Evolutionary conservation across 2,797 vertebrate genomes (phyloP), one percentile per base, ranked within the genome.

Genomic region (Taeniopygia guttata): DNA sequence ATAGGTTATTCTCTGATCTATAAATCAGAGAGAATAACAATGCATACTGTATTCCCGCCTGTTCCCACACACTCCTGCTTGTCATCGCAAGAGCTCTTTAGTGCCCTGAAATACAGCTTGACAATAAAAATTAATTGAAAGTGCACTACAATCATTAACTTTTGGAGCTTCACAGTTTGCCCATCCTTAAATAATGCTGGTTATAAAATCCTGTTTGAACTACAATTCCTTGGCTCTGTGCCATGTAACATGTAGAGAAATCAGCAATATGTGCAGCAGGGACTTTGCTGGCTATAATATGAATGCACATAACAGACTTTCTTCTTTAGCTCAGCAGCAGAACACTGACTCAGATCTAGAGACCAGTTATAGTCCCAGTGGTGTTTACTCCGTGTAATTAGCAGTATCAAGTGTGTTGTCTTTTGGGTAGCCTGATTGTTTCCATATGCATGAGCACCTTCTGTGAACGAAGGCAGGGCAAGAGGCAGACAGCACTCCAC

Each of bases 401-500:
- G 88, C 84, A 92, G 78, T 80, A 96, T 89, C 94, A 74, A 84
- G 77, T 95, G 91, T 89, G 87, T 93, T 94, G 92, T 96, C 93
- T 96, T 96, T 95, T 90, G 95, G 94, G 95, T 93, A 96, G 87
- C 91, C 85, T 97, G 95, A 97, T 97, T 59, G 81, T 80, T 97
- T 96, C 96, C 97, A 98, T 95, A 96, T 96, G 95, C 91, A 96
- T n/a, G 8, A 96, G 77, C 90, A 96, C 84, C 91, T 97, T 84
- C 94, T 55, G 59, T 64, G 91, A 95, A 66, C 1, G 20, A 76
- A 84, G 76, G 51, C 79, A 23, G 55, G 76, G 87, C 54, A 64
- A 64, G 56, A 89, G 67, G 63, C 80, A 77, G 79, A 74, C 64
- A 89, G 95, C 73, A 70, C 74, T 93, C 70, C 77, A 4, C 62